A percentile compares a stretch with the other conserved stretches of the same genome.
Evolutionary conservation across 2,797 vertebrate genomes (phyloP).

Genomic region (Acipenser oxyrinchus): DNA sequence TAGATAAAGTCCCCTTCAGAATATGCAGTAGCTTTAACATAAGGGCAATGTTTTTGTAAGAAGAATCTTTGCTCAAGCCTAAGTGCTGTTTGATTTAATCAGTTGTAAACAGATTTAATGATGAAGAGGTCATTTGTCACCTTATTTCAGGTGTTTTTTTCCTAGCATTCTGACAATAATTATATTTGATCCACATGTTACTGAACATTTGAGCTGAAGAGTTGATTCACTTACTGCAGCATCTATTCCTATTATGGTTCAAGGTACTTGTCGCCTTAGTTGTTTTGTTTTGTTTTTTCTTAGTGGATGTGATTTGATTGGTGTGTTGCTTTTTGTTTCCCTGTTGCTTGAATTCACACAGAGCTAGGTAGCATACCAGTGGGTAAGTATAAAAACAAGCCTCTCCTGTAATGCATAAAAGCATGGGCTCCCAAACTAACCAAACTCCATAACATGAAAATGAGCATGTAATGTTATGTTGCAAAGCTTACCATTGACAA

Average conservation of each 20-base stretch:
- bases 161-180: no score
- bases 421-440: slow-evolving; percentile 66
- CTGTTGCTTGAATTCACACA: slow-evolving; percentile 82
- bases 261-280: slow-evolving; percentile 14
- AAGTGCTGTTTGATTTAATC: no score
- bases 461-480: slow-evolving; percentile 48
- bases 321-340: slow-evolving; percentile 83
- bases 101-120: background rate
- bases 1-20: no score
- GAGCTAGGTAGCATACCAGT: slow-evolving; percentile 90
- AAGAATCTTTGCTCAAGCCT: no score
- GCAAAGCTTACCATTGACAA: slow-evolving; percentile 42
- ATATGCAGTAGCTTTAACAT: no score
- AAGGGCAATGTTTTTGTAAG: no score
- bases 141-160: background rate
- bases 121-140: background rate
- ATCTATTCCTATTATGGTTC: slow-evolving; percentile 12
- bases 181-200: no score
- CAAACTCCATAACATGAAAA: slow-evolving; percentile 30
- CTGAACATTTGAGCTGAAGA: no score
- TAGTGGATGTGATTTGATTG: slow-evolving; percentile 76
- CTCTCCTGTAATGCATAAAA: slow-evolving; percentile 60
- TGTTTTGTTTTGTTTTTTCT: slow-evolving; percentile 29
- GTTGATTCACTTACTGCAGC: slow-evolving; percentile 1
- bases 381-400: slow-evolving; percentile 81